Base-by-base conservation (phyloP, 2,113 vertebrate genomes). In the Hyperoodon ampullatus region DNA sequence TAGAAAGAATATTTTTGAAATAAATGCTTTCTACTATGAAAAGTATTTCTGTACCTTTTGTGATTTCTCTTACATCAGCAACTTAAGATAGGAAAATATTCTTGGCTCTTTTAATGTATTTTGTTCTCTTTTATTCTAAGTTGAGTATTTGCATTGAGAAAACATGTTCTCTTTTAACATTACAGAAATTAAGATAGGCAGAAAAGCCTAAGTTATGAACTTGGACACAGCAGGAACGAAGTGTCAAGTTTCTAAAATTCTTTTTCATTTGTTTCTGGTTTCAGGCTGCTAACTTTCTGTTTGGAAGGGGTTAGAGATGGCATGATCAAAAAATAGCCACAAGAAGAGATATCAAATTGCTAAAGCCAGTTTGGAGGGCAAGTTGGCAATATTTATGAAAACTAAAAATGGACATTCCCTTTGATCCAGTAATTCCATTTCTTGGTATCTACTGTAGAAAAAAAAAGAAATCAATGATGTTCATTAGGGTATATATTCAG, bases 121-220 rank as follows among this genome's bases (percentile, higher is more conserved):
- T 58, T 63, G 72, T 70, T 85, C 14, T 85, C 23, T 78, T 92
- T 66, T 55, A 13, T 66, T 95, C 82, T 94, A 78, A 94, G 91
- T 77, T 94, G 71, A 94, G n/a, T 23, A 66, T 96, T 84, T 68
- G 30, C 55, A 78, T 88, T 60, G 72, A 95, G 84, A 53, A 88
- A 53, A 30, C 15, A 81, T 77, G 33, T 80, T 68, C 44, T 80
- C n/a, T 53, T 66, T 87, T 61, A 74, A 84, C 15, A 39, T 53
- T 55, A 78, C 11, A 92, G 42, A 92, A 44, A 42, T 94, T 60
- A 89, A 33, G 18, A 60, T 28, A 39, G 4, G 15, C 7, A 58
- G 78, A 74, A 74, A 92, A 55, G 24, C 14, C 6, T 21, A 33
- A 1, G 28, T 3, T 33, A 39, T 53, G 12, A 82, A 39, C 23